These are phyloP conservation scores for Syngnathus scovelli DNA, from an alignment of 2,113 vertebrate genomes.

Conservation along the genomic window DNA sequence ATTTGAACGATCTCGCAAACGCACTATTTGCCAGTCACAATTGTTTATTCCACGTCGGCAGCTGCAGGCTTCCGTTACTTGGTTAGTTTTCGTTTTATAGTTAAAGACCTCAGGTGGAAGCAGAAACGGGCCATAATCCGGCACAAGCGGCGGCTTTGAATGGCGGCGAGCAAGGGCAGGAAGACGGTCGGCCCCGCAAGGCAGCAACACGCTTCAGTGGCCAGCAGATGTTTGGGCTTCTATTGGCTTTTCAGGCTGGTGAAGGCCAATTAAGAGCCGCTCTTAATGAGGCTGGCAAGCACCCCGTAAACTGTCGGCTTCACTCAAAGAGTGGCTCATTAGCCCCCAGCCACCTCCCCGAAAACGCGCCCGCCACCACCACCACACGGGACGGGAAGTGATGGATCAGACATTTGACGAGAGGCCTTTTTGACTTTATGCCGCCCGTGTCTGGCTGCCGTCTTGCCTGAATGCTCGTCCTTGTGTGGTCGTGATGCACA, in stretches of 20 bases:
- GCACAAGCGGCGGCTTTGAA: slow-evolving; percentile 18
- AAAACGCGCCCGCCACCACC: slow-evolving; percentile 30
- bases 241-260: slow-evolving; percentile 59
- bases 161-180: slow-evolving; percentile 15
- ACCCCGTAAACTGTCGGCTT: slow-evolving; percentile 72
- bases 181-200: slow-evolving; percentile 30
- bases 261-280: slow-evolving; percentile 70
- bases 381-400: slow-evolving; percentile 47
- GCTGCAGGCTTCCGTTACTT: too few relatives aligned
- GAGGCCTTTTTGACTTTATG: slow-evolving; percentile 37
- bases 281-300: slow-evolving; percentile 75
- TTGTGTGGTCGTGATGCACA: slow-evolving; percentile 61
- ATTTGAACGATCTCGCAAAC: too few relatives aligned
- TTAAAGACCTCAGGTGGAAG: not conserved
- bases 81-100: too few relatives aligned
- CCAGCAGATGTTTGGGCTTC: slow-evolving; percentile 76
- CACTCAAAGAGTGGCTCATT: slow-evolving; percentile 72
- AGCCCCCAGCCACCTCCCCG: slow-evolving; percentile 39
- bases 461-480: slow-evolving; percentile 2
- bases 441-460: slow-evolving; percentile 22
- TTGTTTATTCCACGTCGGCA: too few relatives aligned
- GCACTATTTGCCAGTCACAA: too few relatives aligned
- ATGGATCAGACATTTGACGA: slow-evolving; percentile 54
- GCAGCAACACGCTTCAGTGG: slow-evolving; percentile 33
- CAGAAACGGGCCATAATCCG: not conserved